Evolutionary conservation across 1,140 invertebrate genomes (phyloP), one percentile per base, ranked within the genome.

Genomic region (Agraylea sexmaculata): DNA sequence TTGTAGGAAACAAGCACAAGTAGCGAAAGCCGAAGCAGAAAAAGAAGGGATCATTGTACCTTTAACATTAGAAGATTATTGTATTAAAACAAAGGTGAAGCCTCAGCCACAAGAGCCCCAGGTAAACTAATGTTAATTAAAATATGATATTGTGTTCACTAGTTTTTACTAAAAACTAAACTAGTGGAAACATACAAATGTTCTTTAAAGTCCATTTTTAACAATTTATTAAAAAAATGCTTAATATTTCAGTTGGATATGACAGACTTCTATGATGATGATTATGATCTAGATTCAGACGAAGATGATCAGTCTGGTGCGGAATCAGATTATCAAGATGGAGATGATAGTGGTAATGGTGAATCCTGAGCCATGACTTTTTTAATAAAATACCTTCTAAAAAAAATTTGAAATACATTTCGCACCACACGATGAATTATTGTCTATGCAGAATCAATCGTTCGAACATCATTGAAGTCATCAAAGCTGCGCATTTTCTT

Each of bases 51-150:
- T 99, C 33, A 82, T 83, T 19, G 94, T 99, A 43, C 96, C 95
- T 19, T 77, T 88, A 41, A 99, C 95, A 2, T 65, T 99, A 54
- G 93, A 99, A 73, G 96, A 99, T 64, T 99, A 99, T 64, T 91
- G 89, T 60, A 87, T 95, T 53, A 94, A 94, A 60, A 86, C 87
- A 10, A 79, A 77, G 57, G 78, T 77, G 50, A 87, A 83, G 70
- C 80, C 77, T 8, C 76, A 77, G 43, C 81, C 83, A 48, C 78
- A 83, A 42, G 75, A 77, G 41, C 69, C 72, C 8, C 69, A 72
- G 53, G 71, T 73, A 45, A 33, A 46, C 32, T 11, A 6, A 31
- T 31, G 13, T 31, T 31, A 8, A 6, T 31, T 31, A 15, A 31
- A 31, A 31, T 15, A 31, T 15, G 6, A 31, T 8, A 7, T 25